Conservation (phyloP, 2,113 vertebrate species). For the Cairina moschata region DNA sequence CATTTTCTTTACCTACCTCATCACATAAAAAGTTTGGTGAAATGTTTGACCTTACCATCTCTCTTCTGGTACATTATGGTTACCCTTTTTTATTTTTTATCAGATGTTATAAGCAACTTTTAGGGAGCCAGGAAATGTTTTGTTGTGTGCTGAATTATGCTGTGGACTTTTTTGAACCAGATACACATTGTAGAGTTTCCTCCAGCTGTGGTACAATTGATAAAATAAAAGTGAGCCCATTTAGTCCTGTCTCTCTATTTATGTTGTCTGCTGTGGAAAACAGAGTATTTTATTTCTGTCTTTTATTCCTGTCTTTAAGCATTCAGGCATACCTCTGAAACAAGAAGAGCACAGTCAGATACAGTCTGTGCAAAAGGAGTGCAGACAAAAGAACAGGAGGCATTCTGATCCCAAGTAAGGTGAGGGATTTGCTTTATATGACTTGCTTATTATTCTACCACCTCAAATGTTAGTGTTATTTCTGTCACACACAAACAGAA, state of each 20-base stretch:
- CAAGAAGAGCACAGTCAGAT: background rate
- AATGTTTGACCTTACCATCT: background rate
- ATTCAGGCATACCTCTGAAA: background rate
- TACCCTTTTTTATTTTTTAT: background rate
- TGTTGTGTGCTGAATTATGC: background rate
- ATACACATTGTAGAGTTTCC: background rate
- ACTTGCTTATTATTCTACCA: background rate
- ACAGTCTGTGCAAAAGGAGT: background rate
- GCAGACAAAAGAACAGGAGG: background rate
- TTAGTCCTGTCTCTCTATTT: background rate
- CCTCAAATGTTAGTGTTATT: background rate
- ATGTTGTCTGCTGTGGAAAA: background rate
- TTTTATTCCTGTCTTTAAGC: background rate
- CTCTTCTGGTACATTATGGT: background rate
- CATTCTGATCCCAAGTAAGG: background rate
- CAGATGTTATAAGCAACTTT: background rate
- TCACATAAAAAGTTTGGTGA: background rate
- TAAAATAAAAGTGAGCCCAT: background rate
- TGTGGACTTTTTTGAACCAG: background rate
- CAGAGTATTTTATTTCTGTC: background rate
- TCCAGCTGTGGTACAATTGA: background rate
- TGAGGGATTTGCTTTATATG: background rate
- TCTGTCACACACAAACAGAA: background rate
- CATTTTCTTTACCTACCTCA: background rate
- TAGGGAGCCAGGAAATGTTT: rapidly evolving